Evolutionary conservation across 2,888 invertebrate genomes (phyloP).

Genomic region (Lottia gigantea): DNA sequence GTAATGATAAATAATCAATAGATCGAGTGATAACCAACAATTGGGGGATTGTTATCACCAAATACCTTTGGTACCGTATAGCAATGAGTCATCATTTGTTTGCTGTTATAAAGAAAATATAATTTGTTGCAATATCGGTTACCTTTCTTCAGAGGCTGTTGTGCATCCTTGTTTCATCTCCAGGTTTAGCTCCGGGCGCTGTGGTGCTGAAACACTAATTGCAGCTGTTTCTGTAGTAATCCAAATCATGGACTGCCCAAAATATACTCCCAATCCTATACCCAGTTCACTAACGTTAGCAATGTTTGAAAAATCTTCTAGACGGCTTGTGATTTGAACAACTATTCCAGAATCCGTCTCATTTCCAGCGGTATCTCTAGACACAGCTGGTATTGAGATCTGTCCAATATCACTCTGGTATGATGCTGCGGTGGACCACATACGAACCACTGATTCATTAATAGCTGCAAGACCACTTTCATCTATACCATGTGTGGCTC

Average conservation of each 20-base stretch:
- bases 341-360: background rate
- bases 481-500: slow-evolving; percentile 11
- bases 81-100: too few relatives aligned
- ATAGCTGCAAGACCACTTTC: background rate
- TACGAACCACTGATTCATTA: background rate
- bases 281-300: slow-evolving; percentile 12
- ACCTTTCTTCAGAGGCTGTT: slow-evolving; percentile 13
- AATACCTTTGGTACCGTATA: too few relatives aligned
- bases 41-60: too few relatives aligned
- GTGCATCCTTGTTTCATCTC: background rate
- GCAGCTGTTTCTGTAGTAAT: slow-evolving; percentile 8
- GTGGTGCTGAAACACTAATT: background rate
- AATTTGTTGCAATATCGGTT: background rate
- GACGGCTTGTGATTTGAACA: background rate
- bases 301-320: slow-evolving; percentile 18
- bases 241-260: slow-evolving; percentile 16
- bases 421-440: slow-evolving; percentile 11
- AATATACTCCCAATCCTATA: slow-evolving; percentile 21
- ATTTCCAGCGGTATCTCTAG: background rate
- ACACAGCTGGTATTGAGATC: slow-evolving; percentile 6
- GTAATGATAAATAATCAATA: background rate
- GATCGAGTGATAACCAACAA: background rate
- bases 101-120: background rate
- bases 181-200: slow-evolving; percentile 10
- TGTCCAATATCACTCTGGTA: slow-evolving; percentile 17